Evolutionary conservation across 2,888 invertebrate species (phyloP).

Genomic region (Agrotis exclamationis): DNA sequence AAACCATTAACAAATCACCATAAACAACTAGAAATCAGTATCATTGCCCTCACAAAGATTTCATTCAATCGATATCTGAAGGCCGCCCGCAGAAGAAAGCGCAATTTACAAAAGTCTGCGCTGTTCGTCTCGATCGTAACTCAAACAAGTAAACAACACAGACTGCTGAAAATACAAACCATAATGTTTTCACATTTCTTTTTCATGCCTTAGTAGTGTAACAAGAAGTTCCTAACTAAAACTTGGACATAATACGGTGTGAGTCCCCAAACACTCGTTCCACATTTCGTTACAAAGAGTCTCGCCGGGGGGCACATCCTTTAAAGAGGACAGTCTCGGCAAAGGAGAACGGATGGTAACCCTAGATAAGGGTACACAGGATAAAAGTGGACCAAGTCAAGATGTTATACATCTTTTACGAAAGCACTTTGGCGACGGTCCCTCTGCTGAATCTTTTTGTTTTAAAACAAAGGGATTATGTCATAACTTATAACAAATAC

Average conservation of each 20-base stretch:
- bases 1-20: not conserved
- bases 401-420: constrained; percentile 22
- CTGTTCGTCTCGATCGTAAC: not conserved
- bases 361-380: constrained; percentile 48
- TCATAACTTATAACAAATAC: constrained; percentile 30
- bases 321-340: constrained; percentile 46
- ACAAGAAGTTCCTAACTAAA: constrained; percentile 34
- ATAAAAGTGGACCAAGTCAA: constrained; percentile 46
- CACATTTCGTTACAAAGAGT: constrained; percentile 50
- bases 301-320: constrained; percentile 49
- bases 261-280: constrained; percentile 46
- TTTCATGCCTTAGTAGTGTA: constrained; percentile 4
- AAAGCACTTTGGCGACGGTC: constrained; percentile 36
- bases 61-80: constrained; percentile 40
- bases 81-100: constrained; percentile 37
- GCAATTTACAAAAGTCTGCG: constrained; percentile 14
- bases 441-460: constrained; percentile 13
- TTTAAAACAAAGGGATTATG: constrained; percentile 36
- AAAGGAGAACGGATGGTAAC: constrained; percentile 42
- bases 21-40: constrained; percentile 14
- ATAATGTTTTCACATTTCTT: constrained; percentile 20
- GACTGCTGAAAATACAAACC: constrained; percentile 14
- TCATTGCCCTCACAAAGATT: constrained; percentile 24
- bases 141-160: constrained; percentile 26
- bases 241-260: constrained; percentile 21